phyloP scores from a whole-genome alignment of 2,113 vertebrate genomes.

The Andinoacara biseriatus region DNA sequence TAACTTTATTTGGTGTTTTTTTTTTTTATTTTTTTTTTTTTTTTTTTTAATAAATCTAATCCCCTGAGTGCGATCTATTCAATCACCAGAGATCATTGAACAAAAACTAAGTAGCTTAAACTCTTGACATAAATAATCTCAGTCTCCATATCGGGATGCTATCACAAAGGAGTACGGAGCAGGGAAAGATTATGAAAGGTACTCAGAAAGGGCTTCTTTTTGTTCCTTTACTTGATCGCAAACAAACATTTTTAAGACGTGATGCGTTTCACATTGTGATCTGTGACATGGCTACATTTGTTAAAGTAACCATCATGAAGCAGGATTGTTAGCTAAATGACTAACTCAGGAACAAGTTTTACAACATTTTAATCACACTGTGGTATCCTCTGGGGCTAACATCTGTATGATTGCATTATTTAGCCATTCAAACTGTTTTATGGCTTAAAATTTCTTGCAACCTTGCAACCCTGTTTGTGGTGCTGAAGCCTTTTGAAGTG shows the following conservation, averaged over 20 bases:
- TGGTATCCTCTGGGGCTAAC: not conserved
- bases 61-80: conserved; percentile 63
- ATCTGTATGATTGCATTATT: no score
- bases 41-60: conserved; percentile 19
- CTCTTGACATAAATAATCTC: not conserved
- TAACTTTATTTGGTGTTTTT: no score
- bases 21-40: no score
- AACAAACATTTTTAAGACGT: not conserved
- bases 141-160: conserved; percentile 8
- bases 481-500: not conserved
- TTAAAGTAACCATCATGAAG: not conserved
- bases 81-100: conserved; percentile 34
- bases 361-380: not conserved
- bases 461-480: not conserved
- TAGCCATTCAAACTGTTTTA: no score
- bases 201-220: not conserved
- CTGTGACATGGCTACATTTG: not conserved
- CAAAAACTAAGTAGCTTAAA: not conserved
- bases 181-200: not conserved
- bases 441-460: not conserved
- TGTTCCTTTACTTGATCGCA: not conserved
- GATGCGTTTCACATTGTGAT: not conserved
- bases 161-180: not conserved
- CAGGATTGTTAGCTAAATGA: not conserved
- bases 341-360: not conserved